Evolutionary conservation across 2,888 invertebrate genomes (phyloP).

Genomic region (Nemurella pictetii): DNA sequence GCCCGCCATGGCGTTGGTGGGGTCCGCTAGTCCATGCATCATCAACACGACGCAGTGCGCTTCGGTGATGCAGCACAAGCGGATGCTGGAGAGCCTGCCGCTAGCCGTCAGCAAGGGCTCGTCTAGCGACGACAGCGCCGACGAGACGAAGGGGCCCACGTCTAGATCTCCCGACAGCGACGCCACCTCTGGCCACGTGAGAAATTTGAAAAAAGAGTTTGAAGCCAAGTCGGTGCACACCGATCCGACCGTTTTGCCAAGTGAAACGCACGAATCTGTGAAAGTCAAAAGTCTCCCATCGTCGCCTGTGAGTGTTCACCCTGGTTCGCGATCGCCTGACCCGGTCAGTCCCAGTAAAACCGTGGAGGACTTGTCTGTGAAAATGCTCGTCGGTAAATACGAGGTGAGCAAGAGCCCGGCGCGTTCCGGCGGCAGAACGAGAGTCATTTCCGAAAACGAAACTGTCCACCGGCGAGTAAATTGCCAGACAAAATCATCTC

Average conservation of each 20-base stretch:
- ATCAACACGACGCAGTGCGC: constrained; percentile 56
- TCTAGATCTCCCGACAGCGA: constrained; percentile 34
- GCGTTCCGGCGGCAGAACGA: constrained; percentile 42
- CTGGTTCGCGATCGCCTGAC: constrained; percentile 47
- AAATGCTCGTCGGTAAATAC: constrained; percentile 75
- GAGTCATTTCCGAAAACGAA: constrained; percentile 46
- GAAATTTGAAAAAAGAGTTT: constrained; percentile 84
- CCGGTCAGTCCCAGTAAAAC: constrained; percentile 46
- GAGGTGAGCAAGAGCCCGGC: constrained; percentile 55
- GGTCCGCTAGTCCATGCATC: constrained; percentile 53
- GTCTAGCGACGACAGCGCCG: constrained; percentile 52
- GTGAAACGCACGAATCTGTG: constrained; percentile 44
- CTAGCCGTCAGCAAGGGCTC: constrained; percentile 49
- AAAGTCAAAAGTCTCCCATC: constrained; percentile 62
- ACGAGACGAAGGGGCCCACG: constrained; percentile 39
- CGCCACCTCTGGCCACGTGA: constrained; percentile 70
- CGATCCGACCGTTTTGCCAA: constrained; percentile 20
- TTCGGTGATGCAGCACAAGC: constrained; percentile 59
- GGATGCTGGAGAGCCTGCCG: constrained; percentile 56
- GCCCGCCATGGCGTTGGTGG: constrained; percentile 40
- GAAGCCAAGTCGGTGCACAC: constrained; percentile 68
- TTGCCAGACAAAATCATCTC: constrained; percentile 47
- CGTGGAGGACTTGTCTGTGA: constrained; percentile 70
- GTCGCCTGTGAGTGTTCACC: constrained; percentile 65
- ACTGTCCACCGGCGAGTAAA: constrained; percentile 43